These are phyloP conservation scores for Rhinoptilus africanus DNA, from an alignment of 2,113 vertebrate genomes.

Conservation along the genomic window DNA sequence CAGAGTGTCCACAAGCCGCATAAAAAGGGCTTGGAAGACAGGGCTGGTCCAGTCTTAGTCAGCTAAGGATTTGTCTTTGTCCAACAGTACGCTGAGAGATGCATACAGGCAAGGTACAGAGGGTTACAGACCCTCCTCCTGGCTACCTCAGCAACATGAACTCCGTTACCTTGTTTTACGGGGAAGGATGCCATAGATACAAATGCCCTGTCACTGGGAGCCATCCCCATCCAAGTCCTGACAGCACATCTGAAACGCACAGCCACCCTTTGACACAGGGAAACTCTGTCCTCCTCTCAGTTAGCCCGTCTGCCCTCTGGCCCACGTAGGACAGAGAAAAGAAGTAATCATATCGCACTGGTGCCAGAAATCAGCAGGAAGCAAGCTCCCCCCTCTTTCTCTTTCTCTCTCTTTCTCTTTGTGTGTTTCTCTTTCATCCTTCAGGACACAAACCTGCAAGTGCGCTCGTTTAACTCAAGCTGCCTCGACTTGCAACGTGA, in stretches of 20 bases:
- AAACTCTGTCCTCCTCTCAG: not conserved
- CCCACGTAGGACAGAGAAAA: conserved; percentile 20
- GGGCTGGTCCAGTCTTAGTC: not conserved
- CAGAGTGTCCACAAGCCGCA: not conserved
- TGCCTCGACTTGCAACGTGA: conserved; percentile 95
- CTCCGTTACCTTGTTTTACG: not conserved
- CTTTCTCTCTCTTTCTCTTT: conserved; percentile 68
- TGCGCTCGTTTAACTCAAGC: conserved; percentile 99
- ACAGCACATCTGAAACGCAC: conserved; percentile 42
- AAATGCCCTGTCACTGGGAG: not conserved
- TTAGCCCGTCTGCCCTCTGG: conserved; percentile 33
- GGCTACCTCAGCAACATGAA: not conserved
- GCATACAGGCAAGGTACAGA: not conserved
- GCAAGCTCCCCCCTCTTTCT: conserved; percentile 73
- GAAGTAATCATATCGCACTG: conserved; percentile 58
- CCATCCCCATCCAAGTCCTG: not conserved
- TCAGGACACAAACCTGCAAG: conserved; percentile 96
- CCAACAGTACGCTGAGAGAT: not conserved
- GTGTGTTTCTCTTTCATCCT: conserved; percentile 65
- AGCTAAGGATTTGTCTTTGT: not conserved
- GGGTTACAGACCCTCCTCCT: not conserved
- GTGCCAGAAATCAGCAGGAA: conserved; percentile 72
- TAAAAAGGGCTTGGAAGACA: not conserved
- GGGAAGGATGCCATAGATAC: not conserved
- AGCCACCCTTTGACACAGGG: not conserved